These are phyloP conservation scores for Dunckerocampus dactyliophorus DNA, from an alignment of 2,113 vertebrate genomes.

Conservation along the genomic window DNA sequence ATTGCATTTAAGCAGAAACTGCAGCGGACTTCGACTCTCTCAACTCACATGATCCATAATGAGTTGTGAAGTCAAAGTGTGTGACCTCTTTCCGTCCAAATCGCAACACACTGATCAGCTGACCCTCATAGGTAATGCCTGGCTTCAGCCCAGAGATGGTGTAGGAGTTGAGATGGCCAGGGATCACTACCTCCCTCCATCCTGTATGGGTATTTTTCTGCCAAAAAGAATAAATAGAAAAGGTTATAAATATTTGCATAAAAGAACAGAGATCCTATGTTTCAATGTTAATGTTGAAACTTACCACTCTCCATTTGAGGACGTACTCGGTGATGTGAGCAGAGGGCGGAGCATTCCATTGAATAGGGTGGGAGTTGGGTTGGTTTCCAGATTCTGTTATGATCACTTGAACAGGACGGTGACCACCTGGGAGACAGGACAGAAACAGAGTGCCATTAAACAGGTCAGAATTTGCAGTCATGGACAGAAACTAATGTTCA, in stretches of 20 bases:
- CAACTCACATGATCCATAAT: conserved; percentile 79
- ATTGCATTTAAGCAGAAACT: background rate
- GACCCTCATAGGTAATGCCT: conserved; percentile 89
- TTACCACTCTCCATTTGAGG: conserved; percentile 89
- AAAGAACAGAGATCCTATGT: background rate
- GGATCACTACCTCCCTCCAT: conserved; percentile 88
- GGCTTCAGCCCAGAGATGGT: conserved; percentile 90
- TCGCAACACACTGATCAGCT: conserved; percentile 88
- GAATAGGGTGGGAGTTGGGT: conserved; percentile 91
- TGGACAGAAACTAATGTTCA: background rate
- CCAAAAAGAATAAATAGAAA: background rate
- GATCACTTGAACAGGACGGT: conserved; percentile 89
- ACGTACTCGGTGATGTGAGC: conserved; percentile 91
- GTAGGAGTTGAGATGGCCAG: conserved; percentile 90
- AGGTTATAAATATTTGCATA: background rate
- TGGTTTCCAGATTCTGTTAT: conserved; percentile 88
- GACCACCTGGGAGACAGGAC: conserved; percentile 64
- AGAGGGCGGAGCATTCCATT: conserved; percentile 85
- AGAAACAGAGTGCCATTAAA: background rate
- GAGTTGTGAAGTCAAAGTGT: conserved; percentile 92
- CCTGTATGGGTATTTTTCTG: conserved; percentile 81
- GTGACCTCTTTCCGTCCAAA: conserved; percentile 84
- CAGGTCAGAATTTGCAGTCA: background rate
- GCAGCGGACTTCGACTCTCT: background rate
- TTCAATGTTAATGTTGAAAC: background rate